Conservation (phyloP, 2,797 vertebrate species). For the Amazona finschi region DNA sequence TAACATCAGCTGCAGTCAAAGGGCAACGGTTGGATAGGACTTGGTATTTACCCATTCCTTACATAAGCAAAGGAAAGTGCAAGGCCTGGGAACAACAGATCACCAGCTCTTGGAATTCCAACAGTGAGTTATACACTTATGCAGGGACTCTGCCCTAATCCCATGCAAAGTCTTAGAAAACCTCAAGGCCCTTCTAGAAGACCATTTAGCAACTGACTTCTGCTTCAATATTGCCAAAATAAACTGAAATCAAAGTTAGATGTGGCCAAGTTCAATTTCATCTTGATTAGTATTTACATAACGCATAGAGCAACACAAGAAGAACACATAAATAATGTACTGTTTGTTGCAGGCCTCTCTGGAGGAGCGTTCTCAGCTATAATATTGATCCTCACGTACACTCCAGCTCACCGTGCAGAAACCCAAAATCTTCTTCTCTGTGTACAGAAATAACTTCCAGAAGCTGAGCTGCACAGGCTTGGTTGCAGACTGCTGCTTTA, state of each 20-base stretch:
- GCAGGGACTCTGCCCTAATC: background rate
- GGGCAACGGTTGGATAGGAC: background rate
- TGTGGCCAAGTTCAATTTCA: conserved; percentile 28
- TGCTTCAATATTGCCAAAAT: conserved; percentile 24
- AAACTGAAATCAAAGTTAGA: conserved; percentile 20
- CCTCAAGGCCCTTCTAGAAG: background rate
- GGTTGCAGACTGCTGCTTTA: background rate
- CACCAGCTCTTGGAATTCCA: background rate
- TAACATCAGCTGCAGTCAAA: background rate
- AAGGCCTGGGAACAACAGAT: background rate
- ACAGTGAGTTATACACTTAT: background rate
- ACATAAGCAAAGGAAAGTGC: background rate
- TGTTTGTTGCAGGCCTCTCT: conserved; percentile 6
- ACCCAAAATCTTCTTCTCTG: background rate
- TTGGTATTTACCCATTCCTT: background rate
- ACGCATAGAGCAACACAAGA: conserved; percentile 24
- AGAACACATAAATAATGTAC: conserved; percentile 53
- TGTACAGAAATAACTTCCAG: background rate
- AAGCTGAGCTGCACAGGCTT: background rate
- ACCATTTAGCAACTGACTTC: background rate
- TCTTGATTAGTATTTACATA: conserved; percentile 64
- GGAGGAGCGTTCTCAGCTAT: background rate
- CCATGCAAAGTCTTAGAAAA: background rate
- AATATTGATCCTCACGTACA: background rate
- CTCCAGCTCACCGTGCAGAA: background rate